phyloP scores from a whole-genome alignment of 2,113 vertebrate species.

The Entomyzon cyanotis region DNA sequence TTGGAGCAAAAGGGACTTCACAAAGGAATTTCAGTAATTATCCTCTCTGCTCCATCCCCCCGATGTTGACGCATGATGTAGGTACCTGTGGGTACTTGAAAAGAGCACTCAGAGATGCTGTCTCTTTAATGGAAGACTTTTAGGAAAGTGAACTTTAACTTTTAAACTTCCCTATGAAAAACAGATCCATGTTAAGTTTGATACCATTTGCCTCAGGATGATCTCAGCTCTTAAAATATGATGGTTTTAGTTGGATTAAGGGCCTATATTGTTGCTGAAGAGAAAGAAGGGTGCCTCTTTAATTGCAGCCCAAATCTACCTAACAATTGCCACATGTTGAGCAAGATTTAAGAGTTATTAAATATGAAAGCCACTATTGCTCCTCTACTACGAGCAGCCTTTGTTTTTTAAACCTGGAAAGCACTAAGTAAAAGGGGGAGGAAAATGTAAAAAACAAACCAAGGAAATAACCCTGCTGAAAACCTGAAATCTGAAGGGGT shows the following conservation, averaged over 20 bases:
- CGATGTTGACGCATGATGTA: constrained; percentile 26
- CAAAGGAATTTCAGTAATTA: constrained; percentile 56
- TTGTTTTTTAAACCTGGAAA: constrained; percentile 71
- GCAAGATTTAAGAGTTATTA: constrained; percentile 76
- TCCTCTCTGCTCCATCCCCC: background rate
- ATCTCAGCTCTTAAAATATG: constrained; percentile 78
- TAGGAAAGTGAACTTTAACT: constrained; percentile 59
- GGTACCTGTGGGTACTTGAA: constrained; percentile 49
- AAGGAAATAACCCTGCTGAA: background rate
- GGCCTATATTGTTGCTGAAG: constrained; percentile 70
- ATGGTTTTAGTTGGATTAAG: constrained; percentile 77
- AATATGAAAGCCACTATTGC: constrained; percentile 69
- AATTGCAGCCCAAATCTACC: constrained; percentile 79
- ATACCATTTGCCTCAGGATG: constrained; percentile 70
- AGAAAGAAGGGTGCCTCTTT: constrained; percentile 75
- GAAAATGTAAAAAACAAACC: background rate
- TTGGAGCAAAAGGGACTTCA: constrained; percentile 33
- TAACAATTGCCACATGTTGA: constrained; percentile 83
- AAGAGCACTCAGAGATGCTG: background rate
- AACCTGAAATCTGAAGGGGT: background rate
- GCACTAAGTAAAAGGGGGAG: background rate
- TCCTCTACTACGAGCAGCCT: constrained; percentile 28
- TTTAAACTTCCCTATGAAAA: constrained; percentile 58
- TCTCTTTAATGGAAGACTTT: constrained; percentile 38
- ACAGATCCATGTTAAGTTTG: constrained; percentile 65